Evolutionary conservation across 2,888 invertebrate genomes (phyloP), one percentile per base, ranked within the genome.

Genomic region (Phyto melanocephala): DNA sequence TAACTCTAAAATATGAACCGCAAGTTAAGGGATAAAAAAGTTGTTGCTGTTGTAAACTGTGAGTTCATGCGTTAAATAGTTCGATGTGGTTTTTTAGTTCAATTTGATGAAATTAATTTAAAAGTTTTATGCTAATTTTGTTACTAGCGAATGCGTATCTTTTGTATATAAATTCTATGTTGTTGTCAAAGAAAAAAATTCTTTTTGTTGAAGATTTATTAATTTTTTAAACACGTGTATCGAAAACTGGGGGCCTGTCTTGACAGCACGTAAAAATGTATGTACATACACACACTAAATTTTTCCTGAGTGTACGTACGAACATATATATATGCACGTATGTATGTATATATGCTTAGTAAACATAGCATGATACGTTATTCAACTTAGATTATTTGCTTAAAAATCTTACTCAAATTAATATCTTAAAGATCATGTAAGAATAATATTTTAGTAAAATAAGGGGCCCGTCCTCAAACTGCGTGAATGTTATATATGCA

Each of bases 11-110:
- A n/a, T n/a, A n/a, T n/a, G n/a, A n/a, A n/a, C n/a, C n/a, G n/a
- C n/a, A n/a, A n/a, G 37, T 54, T 74, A 74, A 68, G 74, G 80
- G 79, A 60, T 22, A 67, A 40, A 67, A 17, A 40, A 45, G 28
- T n/a, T 37, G 24, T 60, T 35, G 13, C 24, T 20, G 40, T 8
- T 7, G 2, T 58, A 45, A 1, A 15, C 37, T 67, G 28, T 22
- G 20, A 13, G 22, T 54, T n/a, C n/a, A 24, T 28, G 10, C 24
- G 10, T 40, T 50, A 42, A n/a, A 11, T 42, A 28, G 2, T 47
- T 47, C 5, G 1, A 40, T 40, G 5, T 2, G 28, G 24, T 20
- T 52, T 33, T 52, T 40, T 60, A 20, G 35, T 52, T 72, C 4
- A 45, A 15, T 47, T 47, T 17, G 17, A 63, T 56, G 35, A 42